phyloP scores from a whole-genome alignment of 2,888 invertebrate genomes.

The Conus canariensis region DNA sequence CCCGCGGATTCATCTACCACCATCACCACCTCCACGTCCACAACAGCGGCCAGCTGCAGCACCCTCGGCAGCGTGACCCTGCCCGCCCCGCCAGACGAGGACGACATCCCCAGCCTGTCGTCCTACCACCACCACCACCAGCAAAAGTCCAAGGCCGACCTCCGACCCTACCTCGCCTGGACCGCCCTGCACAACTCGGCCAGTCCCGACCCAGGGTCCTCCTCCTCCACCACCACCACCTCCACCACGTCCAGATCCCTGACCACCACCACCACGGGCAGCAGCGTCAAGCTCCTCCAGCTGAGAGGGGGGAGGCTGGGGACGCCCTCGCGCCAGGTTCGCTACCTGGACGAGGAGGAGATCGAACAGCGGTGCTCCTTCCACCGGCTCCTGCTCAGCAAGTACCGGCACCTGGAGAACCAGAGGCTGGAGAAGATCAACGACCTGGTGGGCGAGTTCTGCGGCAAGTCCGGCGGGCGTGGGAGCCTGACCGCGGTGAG shows the following conservation, averaged over 20 bases:
- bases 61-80: constrained; percentile 7
- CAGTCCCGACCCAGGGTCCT: neutral
- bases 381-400: constrained; percentile 43
- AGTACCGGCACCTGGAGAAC: constrained; percentile 39
- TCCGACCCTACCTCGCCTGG: constrained; percentile 50
- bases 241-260: too few species aligned
- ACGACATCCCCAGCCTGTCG: constrained; percentile 6
- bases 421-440: constrained; percentile 34
- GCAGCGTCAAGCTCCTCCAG: constrained; percentile 9
- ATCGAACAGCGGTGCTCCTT: constrained; percentile 47
- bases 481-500: neutral
- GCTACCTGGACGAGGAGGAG: constrained; percentile 52
- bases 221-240: neutral
- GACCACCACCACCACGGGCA: neutral
- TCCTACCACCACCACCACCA: constrained; percentile 19
- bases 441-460: constrained; percentile 43
- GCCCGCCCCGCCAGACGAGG: neutral
- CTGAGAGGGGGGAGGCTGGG: constrained; percentile 24
- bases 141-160: constrained; percentile 45
- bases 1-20: neutral
- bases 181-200: neutral
- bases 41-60: neutral
- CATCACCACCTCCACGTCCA: constrained; percentile 2
- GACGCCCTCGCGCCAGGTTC: constrained; percentile 39
- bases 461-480: constrained; percentile 25